phyloP scores from a whole-genome alignment of 1,140 invertebrate genomes.

The Tyrophagus putrescentiae region DNA sequence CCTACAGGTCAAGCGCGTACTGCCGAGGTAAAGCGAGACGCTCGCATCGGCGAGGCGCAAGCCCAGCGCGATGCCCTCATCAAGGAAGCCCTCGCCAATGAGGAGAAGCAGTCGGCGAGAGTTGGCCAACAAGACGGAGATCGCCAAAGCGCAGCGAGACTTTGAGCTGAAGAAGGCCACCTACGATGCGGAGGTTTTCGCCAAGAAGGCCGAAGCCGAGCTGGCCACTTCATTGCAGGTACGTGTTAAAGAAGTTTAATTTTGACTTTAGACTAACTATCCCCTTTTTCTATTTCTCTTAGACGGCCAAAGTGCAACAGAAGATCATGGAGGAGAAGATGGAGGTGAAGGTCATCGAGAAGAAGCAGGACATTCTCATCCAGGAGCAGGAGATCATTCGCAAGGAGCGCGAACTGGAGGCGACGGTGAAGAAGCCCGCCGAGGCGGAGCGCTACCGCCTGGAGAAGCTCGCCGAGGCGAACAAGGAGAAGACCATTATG shows the following conservation, averaged over 20 bases:
- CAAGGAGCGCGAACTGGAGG: conserved; percentile 34
- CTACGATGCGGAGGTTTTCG: conserved; percentile 91
- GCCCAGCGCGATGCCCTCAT: conserved; percentile 64
- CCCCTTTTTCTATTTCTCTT: not conserved
- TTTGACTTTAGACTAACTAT: too few relatives aligned
- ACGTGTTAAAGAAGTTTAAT: too few relatives aligned
- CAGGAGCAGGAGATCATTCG: conserved; percentile 32
- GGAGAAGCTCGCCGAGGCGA: conserved; percentile 83
- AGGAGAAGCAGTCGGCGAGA: conserved; percentile 71
- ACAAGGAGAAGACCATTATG: conserved; percentile 47
- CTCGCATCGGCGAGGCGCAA: conserved; percentile 87
- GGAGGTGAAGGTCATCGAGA: conserved; percentile 37
- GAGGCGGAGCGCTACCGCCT: conserved; percentile 45
- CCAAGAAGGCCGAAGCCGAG: conserved; percentile 48
- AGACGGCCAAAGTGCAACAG: conserved; percentile 38
- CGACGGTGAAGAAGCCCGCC: conserved; percentile 36
- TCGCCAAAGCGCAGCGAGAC: conserved; percentile 85
- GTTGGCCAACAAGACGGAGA: conserved; percentile 78
- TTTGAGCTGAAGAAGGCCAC: conserved; percentile 93
- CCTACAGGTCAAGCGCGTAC: conserved; percentile 55
- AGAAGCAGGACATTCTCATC: conserved; percentile 36
- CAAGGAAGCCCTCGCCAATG: conserved; percentile 83
- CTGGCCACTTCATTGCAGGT: conserved; percentile 37
- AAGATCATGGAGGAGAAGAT: conserved; percentile 40
- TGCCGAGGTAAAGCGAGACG: conserved; percentile 89